Evolutionary conservation across 2,113 vertebrate genomes (phyloP), one percentile per base, ranked within the genome.

Genomic region (Sphaerodactylus townsendi): DNA sequence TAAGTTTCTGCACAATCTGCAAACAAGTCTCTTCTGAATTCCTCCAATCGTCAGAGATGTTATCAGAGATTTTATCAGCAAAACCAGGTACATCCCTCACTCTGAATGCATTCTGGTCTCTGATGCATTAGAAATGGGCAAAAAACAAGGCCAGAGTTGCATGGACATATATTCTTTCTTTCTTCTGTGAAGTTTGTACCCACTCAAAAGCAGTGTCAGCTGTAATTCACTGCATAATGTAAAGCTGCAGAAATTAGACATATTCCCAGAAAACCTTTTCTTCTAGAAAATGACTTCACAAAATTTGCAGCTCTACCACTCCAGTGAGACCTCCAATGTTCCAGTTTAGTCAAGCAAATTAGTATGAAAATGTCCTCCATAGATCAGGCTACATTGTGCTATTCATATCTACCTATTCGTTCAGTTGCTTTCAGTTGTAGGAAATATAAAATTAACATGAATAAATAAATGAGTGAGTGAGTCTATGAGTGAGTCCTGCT

Each of bases 1-100:
- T 68, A 48, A 72, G 76, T 41, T 79, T 72, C 41, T 85, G 53
- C 14, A 72, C 5, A 64, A 79, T 72, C 25, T 72, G 83, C 39
- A 85, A 64, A 21, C 83, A 85, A 35, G 76, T 64, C n/a, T 79
- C 83, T 64, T 85, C 68, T 72, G 76, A 79, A 72, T 15, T 79
- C 76, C 53, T 48, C 8, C 23, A 70, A 21, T 85, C 76, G 23
- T 19, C 15, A 46, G 35, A 64, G 15, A 30, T 46, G 62, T 79
- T 48, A 65, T 72, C 15, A 46, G 35, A 64, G 15, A 30, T 46
- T 46, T 79, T 48, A 65, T 72, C 53, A 48, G 19, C 21, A 25
- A 79, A 30, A 15, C 44, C 76, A 72, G 68, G 23, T 5, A 33
- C 39, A 48, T 79, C 76, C 23, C 62, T 48, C 62, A 41, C 83